Evolutionary conservation across 2,797 vertebrate species (phyloP).

Genomic region (Echeneis naucrates): DNA sequence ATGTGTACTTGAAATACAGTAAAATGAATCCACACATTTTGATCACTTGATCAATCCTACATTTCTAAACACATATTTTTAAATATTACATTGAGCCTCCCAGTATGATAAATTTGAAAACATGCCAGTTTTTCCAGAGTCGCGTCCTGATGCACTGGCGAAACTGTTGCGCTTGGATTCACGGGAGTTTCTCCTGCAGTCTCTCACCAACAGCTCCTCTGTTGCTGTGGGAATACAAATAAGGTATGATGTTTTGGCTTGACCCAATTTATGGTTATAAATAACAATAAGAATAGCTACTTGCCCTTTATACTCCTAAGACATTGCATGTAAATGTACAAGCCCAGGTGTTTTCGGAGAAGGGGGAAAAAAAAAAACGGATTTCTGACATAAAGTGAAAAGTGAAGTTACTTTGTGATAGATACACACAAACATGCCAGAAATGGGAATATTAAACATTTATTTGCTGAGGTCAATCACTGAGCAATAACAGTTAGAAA

Average conservation of each 20-base stretch:
- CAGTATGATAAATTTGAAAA: slow-evolving; percentile 11
- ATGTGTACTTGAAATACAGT: neutral
- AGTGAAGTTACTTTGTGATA: slow-evolving; percentile 75
- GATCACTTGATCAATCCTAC: neutral
- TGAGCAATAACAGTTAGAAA: slow-evolving; percentile 14
- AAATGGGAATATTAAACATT: neutral
- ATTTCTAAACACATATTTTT: slow-evolving; percentile 2
- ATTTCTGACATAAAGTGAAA: slow-evolving; percentile 37
- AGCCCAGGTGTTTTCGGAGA: slow-evolving; percentile 58
- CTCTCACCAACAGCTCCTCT: slow-evolving; percentile 62
- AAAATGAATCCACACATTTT: neutral
- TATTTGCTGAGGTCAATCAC: slow-evolving; percentile 21
- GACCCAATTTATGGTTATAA: slow-evolving; percentile 82
- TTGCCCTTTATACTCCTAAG: slow-evolving; percentile 45
- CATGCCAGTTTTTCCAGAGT: slow-evolving; percentile 67
- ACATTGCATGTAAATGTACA: slow-evolving; percentile 60
- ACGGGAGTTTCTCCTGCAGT: slow-evolving; percentile 69
- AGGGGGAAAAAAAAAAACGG: slow-evolving; percentile 4
- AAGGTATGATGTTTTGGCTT: slow-evolving; percentile 79
- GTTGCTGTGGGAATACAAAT: slow-evolving; percentile 80
- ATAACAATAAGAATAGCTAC: slow-evolving; percentile 78
- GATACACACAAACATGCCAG: neutral
- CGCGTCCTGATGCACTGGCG: slow-evolving; percentile 55
- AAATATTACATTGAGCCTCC: slow-evolving; percentile 6
- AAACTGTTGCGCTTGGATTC: slow-evolving; percentile 76